phyloP scores from a whole-genome alignment of 2,113 vertebrate species.

The Colistium nudipinnis region DNA sequence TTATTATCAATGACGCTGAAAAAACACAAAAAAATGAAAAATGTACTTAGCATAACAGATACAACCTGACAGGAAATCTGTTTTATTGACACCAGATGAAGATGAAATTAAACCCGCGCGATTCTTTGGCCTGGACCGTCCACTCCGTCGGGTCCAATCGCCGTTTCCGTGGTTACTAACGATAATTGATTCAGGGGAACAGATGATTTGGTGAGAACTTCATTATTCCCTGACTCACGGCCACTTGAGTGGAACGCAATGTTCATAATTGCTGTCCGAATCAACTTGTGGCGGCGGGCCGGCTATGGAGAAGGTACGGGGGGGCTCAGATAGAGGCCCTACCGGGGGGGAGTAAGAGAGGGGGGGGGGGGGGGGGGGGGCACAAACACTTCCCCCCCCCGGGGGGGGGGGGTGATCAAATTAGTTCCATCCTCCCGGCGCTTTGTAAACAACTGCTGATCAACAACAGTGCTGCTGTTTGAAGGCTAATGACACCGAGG shows the following conservation, averaged over 20 bases:
- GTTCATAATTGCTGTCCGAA: constrained; percentile 74
- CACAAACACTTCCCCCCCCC: too few species aligned
- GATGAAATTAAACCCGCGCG: not conserved
- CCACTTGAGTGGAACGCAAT: constrained; percentile 70
- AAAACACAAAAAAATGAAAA: too few species aligned
- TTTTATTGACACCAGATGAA: not conserved
- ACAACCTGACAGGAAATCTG: too few species aligned
- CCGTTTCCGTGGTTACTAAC: constrained; percentile 53
- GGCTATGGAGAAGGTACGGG: constrained; percentile 29
- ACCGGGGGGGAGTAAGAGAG: constrained; percentile 43
- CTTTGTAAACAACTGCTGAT: constrained; percentile 71
- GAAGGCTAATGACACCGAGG: constrained; percentile 60
- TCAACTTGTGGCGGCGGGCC: constrained; percentile 42
- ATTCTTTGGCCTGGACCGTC: not conserved
- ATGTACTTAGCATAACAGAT: too few species aligned
- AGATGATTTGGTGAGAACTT: constrained; percentile 69
- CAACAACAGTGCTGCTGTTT: constrained; percentile 68
- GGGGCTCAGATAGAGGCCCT: constrained; percentile 56
- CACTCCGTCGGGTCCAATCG: not conserved
- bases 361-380: constrained; percentile 44
- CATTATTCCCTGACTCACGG: constrained; percentile 62
- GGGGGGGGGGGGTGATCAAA: constrained; percentile 58
- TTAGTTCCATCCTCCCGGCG: constrained; percentile 69
- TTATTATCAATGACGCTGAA: too few species aligned
- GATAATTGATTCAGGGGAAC: constrained; percentile 65